A percentile compares a stretch with the other conserved stretches of the same genome.
These are phyloP conservation scores for Grapholita molesta DNA, from an alignment of 1,140 invertebrate species.

Conservation along the genomic window DNA sequence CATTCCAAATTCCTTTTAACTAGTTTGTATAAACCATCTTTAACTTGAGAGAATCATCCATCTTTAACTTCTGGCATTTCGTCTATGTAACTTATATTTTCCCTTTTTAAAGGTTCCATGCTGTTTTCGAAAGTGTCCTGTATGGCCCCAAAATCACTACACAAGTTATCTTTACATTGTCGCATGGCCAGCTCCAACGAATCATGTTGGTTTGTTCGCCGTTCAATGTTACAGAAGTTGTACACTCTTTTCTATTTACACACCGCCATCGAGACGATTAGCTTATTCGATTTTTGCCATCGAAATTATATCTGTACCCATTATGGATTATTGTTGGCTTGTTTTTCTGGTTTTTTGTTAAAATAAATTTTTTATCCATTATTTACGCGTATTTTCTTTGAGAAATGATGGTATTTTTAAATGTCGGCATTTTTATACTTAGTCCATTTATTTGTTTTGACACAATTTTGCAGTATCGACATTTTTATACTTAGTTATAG, in stretches of 20 bases:
- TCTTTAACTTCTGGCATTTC: slow-evolving; percentile 2
- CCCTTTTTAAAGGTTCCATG: slow-evolving; percentile 10
- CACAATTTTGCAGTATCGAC: too few relatives aligned
- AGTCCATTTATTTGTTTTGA: neutral
- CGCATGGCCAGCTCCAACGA: slow-evolving; percentile 10
- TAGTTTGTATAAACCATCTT: slow-evolving; percentile 9
- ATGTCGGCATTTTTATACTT: neutral
- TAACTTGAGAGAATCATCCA: neutral
- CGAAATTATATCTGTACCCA: slow-evolving; percentile 10
- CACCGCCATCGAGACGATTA: neutral
- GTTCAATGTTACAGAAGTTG: slow-evolving; percentile 1
- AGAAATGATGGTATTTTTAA: neutral
- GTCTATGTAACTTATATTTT: neutral
- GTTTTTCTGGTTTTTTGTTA: slow-evolving; percentile 5
- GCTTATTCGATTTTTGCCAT: neutral
- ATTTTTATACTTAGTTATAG: too few relatives aligned
- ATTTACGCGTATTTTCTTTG: neutral
- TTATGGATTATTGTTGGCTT: neutral
- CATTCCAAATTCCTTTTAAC: neutral
- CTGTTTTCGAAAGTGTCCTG: neutral
- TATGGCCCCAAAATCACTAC: neutral
- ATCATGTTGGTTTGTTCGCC: neutral
- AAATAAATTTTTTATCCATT: neutral
- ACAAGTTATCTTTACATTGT: neutral
- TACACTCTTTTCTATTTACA: neutral